phyloP scores from a whole-genome alignment of 1,140 invertebrate species.

The Homarus americanus region DNA sequence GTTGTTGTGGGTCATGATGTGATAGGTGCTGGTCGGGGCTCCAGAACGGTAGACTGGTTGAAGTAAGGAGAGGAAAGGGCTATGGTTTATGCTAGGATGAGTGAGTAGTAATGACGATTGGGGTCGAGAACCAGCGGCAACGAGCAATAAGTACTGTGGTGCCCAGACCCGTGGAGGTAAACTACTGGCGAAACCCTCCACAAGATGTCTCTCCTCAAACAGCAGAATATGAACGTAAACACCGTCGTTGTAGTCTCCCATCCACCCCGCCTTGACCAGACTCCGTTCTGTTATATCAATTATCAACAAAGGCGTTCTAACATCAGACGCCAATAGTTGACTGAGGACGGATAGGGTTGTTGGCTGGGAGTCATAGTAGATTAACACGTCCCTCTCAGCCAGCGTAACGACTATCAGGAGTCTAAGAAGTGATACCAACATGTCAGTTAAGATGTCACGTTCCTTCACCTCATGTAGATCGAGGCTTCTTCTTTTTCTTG shows the following conservation, averaged over 20 bases:
- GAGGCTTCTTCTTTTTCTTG: no score
- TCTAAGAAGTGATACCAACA: no score
- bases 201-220: background rate
- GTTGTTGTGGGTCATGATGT: conserved; percentile 34
- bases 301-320: no score
- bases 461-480: no score
- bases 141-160: background rate
- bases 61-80: conserved; percentile 23
- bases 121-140: conserved; percentile 1
- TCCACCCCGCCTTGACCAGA: no score
- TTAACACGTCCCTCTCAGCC: no score
- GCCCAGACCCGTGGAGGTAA: background rate
- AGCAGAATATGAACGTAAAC: conserved; percentile 29
- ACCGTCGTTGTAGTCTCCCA: conserved; percentile 33
- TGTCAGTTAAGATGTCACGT: no score
- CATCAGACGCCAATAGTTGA: no score
- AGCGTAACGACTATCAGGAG: no score
- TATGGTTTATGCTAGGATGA: background rate
- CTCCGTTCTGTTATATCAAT: no score
- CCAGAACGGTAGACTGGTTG: background rate
- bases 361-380: no score
- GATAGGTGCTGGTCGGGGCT: background rate
- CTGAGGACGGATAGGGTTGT: no score
- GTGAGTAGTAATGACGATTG: background rate
- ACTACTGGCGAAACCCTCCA: background rate